Percentiles rank a stretch among this genome's conserved stretches.
These are phyloP conservation scores for Aphidius gifuensis DNA, from an alignment of 1,140 invertebrate genomes.

Conservation along the genomic window DNA sequence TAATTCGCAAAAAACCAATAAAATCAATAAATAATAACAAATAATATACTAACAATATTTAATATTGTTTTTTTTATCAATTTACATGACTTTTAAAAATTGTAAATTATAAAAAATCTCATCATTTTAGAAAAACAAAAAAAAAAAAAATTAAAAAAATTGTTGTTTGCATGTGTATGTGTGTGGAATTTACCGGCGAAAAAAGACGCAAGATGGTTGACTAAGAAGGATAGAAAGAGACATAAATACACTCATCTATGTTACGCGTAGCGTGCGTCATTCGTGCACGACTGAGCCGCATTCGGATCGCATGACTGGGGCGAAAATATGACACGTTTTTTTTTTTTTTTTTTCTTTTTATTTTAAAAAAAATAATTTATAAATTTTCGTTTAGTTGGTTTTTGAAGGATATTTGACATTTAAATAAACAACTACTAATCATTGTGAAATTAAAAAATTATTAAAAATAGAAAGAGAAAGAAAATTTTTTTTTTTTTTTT, in stretches of 20 bases:
- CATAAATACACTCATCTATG: constrained; percentile 23
- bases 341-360: neutral
- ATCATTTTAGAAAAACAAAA: neutral
- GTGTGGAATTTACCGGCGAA: constrained; percentile 18
- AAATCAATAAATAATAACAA: neutral
- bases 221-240: constrained; percentile 4
- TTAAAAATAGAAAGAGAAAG: neutral
- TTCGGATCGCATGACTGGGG: constrained; percentile 23
- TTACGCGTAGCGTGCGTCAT: constrained; percentile 37
- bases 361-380: too few species aligned
- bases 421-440: too few species aligned
- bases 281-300: constrained; percentile 24
- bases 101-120: neutral
- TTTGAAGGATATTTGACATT: too few species aligned
- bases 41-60: too few species aligned
- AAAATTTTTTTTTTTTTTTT: too few species aligned
- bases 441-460: too few species aligned
- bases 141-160: neutral
- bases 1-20: constrained; percentile 3
- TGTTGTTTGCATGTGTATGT: neutral
- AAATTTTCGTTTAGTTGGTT: too few species aligned
- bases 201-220: constrained; percentile 14
- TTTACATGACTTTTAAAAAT: too few species aligned
- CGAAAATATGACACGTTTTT: constrained; percentile 19
- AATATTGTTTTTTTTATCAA: too few species aligned